These are phyloP conservation scores for Geococcyx californianus DNA, from an alignment of 2,113 vertebrate species.

Conservation along the genomic window DNA sequence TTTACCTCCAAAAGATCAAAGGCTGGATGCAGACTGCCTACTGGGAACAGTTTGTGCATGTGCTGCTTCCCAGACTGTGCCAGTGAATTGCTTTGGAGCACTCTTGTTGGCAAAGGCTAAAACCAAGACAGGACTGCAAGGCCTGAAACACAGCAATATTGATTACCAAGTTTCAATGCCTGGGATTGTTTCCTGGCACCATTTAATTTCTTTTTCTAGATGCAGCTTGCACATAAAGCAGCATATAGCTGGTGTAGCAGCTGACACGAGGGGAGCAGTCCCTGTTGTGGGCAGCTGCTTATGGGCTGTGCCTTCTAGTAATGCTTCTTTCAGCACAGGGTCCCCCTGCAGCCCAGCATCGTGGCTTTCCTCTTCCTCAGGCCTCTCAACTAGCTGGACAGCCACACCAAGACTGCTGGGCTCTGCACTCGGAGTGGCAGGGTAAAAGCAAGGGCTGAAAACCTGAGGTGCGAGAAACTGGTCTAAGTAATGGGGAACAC, in stretches of 20 bases:
- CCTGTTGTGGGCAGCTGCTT: background rate
- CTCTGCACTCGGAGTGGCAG: background rate
- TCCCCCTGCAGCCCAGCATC: rapidly evolving
- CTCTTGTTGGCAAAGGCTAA: background rate
- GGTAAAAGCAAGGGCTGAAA: background rate
- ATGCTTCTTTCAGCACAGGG: background rate
- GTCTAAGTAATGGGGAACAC: background rate
- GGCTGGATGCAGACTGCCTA: background rate
- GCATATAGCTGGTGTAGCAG: background rate
- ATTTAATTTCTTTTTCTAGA: background rate
- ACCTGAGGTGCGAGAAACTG: background rate
- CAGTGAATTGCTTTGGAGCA: background rate
- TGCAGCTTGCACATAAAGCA: background rate
- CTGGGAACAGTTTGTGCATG: background rate
- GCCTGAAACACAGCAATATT: background rate
- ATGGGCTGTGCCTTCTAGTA: background rate
- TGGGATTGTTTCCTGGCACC: background rate
- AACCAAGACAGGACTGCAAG: background rate
- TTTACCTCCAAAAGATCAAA: background rate
- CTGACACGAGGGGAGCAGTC: background rate
- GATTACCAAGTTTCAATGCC: background rate
- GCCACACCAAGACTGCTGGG: background rate
- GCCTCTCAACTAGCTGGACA: background rate
- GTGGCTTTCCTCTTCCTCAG: background rate
- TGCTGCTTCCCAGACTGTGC: background rate